These are phyloP conservation scores for Goniozus legneri DNA, from an alignment of 1,140 invertebrate genomes.

Conservation along the genomic window DNA sequence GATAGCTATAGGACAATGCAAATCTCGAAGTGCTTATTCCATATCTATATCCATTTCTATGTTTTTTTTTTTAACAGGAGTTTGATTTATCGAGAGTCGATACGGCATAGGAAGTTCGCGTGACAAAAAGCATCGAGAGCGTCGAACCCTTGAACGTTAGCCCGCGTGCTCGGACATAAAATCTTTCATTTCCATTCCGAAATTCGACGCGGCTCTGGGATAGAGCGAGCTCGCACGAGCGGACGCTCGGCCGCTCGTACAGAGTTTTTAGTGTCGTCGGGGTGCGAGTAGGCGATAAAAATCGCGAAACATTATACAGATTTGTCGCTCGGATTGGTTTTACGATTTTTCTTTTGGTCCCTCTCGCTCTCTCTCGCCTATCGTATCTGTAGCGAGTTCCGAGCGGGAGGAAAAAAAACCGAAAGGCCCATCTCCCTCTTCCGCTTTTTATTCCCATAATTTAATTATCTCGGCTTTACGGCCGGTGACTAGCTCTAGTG, in stretches of 20 bases:
- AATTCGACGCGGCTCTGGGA: conserved; percentile 16
- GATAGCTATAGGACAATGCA: too few species aligned
- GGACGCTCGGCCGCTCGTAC: conserved; percentile 2
- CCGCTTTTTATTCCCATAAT: conserved; percentile 43
- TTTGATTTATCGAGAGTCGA: too few species aligned
- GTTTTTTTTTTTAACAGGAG: too few species aligned
- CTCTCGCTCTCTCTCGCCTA: conserved; percentile 14
- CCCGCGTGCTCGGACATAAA: conserved; percentile 26
- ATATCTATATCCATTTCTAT: too few species aligned
- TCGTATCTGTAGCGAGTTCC: not conserved
- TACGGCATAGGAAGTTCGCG: too few species aligned
- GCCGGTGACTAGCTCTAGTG: conserved; percentile 31
- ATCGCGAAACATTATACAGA: conserved; percentile 49
- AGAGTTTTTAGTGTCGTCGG: conserved; percentile 19
- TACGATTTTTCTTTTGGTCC: conserved; percentile 46
- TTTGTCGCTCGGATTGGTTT: conserved; percentile 50
- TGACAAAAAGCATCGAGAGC: too few species aligned
- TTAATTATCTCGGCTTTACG: conserved; percentile 49
- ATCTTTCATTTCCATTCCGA: conserved; percentile 32
- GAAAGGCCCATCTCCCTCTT: not conserved
- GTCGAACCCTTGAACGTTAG: too few species aligned
- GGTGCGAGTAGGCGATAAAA: conserved; percentile 41
- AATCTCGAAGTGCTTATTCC: too few species aligned
- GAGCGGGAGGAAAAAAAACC: not conserved
- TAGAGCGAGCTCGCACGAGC: conserved; percentile 11